These are phyloP conservation scores for Rhadina sibilatrix DNA, from an alignment of 2,113 vertebrate species.

Conservation along the genomic window DNA sequence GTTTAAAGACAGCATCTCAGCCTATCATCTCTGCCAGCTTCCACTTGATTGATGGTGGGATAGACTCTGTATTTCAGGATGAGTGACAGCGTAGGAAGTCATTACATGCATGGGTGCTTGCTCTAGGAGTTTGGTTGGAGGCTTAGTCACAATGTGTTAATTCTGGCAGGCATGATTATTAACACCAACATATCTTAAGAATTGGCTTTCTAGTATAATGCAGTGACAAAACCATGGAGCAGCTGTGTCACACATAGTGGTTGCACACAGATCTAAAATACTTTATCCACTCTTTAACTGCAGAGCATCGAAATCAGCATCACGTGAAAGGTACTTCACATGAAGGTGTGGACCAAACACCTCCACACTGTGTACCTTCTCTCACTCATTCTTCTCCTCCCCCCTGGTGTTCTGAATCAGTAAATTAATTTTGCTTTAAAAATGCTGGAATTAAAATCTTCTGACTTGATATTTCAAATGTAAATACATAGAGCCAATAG, in stretches of 20 bases:
- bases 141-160: not conserved
- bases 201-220: not conserved
- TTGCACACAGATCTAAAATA: not conserved
- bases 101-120: not conserved
- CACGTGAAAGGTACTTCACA: fast-evolving
- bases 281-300: not conserved
- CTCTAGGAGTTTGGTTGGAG: not conserved
- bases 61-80: not conserved
- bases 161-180: not conserved
- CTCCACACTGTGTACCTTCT: not conserved
- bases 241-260: not conserved
- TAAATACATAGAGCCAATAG: not conserved
- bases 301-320: not conserved
- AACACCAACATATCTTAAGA: not conserved
- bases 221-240: not conserved
- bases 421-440: not conserved
- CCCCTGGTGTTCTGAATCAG: not conserved
- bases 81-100: not conserved
- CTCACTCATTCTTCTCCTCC: not conserved
- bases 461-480: not conserved
- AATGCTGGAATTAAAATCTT: not conserved
- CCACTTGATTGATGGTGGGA: not conserved
- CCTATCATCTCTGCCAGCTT: not conserved
- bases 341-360: not conserved
- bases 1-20: not conserved